Base-by-base conservation (phyloP, 2,888 invertebrate species). In the Orchesella flavescens region DNA sequence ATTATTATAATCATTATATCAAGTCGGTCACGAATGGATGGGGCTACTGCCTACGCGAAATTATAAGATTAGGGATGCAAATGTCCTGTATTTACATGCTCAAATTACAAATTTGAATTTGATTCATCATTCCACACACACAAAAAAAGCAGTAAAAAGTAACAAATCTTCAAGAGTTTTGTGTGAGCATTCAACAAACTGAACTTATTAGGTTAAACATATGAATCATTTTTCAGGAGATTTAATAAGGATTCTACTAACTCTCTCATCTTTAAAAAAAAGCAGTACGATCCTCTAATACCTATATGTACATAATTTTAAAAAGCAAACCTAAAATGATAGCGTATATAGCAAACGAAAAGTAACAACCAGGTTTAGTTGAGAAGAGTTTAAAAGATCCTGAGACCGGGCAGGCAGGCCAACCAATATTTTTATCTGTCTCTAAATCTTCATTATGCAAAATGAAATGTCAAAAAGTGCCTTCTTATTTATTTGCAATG, bases 21-120 rank as follows among this genome's bases (percentile, higher is more conserved):
- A 71, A 71, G 71, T 71, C 71, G 71, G 71, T 71, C 71, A 71
- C 71, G 71, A 53, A 53, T 61, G 10, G 43, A 59, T 73, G 61
- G 21, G 19, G 69, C 69, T 71, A 78, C 71, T 63, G 46, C 71
- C 71, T 78, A 78, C 78, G 69, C 77, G 19, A 49, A 17, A 69
- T n/a, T 34, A 44, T 44, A 19, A 24, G 61, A 78, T 78, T 78
- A 78, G 23, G 49, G 78, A 78, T 77, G 77, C 69, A 77, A 77
- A 77, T 77, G 17, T 61, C 15, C 17, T 19, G 13, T 49, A 75
- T 77, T 77, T 77, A 61, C 77, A 68, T 69, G 59, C 17, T 69
- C 46, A 77, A 69, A 77, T 68, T 77, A 77, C 55, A 78, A 78
- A 71, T 69, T 77, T 44, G 59, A 63, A 19, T 68, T 69, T 69